Evolutionary conservation across 2,888 invertebrate genomes (phyloP).

Genomic region (Argyresthia goedartella): DNA sequence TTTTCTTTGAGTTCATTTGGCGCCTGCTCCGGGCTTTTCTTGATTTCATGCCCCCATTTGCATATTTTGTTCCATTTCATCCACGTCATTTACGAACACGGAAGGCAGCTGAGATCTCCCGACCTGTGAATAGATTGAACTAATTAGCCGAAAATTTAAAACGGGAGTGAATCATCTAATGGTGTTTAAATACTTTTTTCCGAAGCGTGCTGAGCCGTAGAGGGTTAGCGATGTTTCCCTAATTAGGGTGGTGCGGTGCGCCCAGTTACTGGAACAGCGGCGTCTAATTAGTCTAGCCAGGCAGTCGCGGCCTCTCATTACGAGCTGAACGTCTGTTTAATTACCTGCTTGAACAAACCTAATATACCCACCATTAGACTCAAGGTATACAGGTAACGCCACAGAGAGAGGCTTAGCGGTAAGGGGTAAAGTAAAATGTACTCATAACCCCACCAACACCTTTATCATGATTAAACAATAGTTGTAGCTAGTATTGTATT

Average conservation of each 20-base stretch:
- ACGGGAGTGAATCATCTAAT: constrained; percentile 10
- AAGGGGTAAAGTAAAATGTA: neutral
- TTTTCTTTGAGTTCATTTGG: neutral
- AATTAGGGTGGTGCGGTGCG: constrained; percentile 46
- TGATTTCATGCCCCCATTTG: too few species aligned
- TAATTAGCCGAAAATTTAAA: too few species aligned
- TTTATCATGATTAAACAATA: too few species aligned
- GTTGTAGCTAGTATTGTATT: too few species aligned
- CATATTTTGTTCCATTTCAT: too few species aligned
- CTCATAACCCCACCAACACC: neutral
- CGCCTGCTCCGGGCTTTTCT: too few species aligned
- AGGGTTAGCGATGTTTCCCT: constrained; percentile 21
- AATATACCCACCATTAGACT: constrained; percentile 20
- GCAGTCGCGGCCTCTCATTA: constrained; percentile 35
- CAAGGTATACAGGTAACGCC: constrained; percentile 12
- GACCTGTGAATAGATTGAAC: too few species aligned
- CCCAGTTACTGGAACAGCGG: constrained; percentile 43
- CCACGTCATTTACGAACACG: too few species aligned
- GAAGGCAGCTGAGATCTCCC: too few species aligned
- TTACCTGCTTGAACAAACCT: constrained; percentile 45
- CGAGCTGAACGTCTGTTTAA: constrained; percentile 27
- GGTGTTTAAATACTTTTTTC: constrained; percentile 17
- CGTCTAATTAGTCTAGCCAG: constrained; percentile 46
- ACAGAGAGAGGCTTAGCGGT: neutral
- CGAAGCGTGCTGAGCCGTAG: constrained; percentile 23